Evolutionary conservation across 1,140 invertebrate species (phyloP).

Genomic region (Leptoteleia sp.): DNA sequence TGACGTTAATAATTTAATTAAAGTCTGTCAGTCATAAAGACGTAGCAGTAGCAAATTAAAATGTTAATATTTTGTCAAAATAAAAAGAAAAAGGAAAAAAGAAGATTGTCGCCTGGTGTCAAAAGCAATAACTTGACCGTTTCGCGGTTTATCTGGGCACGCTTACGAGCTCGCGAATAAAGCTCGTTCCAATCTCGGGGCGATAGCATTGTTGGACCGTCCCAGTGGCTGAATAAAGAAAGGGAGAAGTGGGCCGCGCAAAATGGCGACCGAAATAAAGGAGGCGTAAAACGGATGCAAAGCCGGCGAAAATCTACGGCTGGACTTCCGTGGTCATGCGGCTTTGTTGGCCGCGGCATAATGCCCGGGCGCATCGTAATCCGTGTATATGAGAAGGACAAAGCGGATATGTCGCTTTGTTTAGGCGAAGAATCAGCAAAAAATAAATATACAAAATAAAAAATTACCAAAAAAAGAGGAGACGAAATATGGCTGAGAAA

Average conservation of each 20-base stretch:
- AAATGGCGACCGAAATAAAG: constrained; percentile 57
- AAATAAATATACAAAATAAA: no score
- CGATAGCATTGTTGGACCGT: constrained; percentile 43
- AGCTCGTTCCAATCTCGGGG: constrained; percentile 48
- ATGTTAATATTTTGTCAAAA: constrained; percentile 44
- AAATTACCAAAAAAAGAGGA: constrained; percentile 1
- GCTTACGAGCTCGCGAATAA: constrained; percentile 49
- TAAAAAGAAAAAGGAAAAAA: no score
- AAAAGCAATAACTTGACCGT: no score
- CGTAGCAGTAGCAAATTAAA: constrained; percentile 51
- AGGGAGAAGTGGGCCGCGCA: constrained; percentile 44
- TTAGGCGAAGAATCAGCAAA: constrained; percentile 45
- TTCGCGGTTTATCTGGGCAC: no score
- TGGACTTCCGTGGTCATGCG: constrained; percentile 56
- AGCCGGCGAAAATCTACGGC: constrained; percentile 56
- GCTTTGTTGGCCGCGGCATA: constrained; percentile 56
- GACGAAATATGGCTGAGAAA: neutral
- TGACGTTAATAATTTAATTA: constrained; percentile 15
- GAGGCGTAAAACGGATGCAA: constrained; percentile 56
- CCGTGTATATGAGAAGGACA: constrained; percentile 55
- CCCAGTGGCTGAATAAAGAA: constrained; percentile 51
- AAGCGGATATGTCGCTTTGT: constrained; percentile 54
- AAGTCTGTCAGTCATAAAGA: constrained; percentile 13
- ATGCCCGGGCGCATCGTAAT: constrained; percentile 50
- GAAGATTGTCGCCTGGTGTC: no score